Evolutionary conservation across 2,888 invertebrate species (phyloP).

Genomic region (Troglohyphantes excavatus): DNA sequence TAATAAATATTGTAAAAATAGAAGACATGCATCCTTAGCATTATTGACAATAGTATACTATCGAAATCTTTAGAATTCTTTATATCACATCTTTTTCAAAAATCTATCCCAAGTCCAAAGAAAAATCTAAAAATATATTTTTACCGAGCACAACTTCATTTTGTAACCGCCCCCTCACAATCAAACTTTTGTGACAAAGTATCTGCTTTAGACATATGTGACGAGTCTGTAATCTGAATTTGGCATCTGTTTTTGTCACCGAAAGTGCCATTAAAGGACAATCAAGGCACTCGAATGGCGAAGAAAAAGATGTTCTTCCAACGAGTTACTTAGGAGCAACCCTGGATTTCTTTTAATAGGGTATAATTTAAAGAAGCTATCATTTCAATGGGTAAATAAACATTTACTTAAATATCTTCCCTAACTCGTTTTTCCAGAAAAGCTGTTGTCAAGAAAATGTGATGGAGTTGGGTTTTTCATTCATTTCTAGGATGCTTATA

Average conservation of each 20-base stretch:
- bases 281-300: slow-evolving; percentile 45
- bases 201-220: slow-evolving; percentile 44
- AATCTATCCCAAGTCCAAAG: too few relatives aligned
- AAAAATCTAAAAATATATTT: background rate
- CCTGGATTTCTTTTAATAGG: slow-evolving; percentile 50
- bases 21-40: too few relatives aligned
- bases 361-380: slow-evolving; percentile 69
- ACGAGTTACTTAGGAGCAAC: slow-evolving; percentile 27
- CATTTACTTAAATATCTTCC: slow-evolving; percentile 60
- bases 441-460: background rate
- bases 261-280: slow-evolving; percentile 70
- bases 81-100: too few relatives aligned
- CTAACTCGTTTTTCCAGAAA: background rate
- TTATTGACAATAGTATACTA: too few relatives aligned
- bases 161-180: slow-evolving; percentile 18
- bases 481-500: background rate
- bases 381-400: slow-evolving; percentile 71
- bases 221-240: slow-evolving; percentile 66
- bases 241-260: slow-evolving; percentile 74
- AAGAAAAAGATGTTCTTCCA: slow-evolving; percentile 8
- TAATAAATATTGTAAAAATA: too few relatives aligned
- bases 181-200: slow-evolving; percentile 47
- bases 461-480: slow-evolving; percentile 18
- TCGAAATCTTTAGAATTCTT: too few relatives aligned
- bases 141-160: slow-evolving; percentile 10